Base-by-base conservation (phyloP, 2,888 invertebrate species). In the Acrocyrtus sp. region DNA sequence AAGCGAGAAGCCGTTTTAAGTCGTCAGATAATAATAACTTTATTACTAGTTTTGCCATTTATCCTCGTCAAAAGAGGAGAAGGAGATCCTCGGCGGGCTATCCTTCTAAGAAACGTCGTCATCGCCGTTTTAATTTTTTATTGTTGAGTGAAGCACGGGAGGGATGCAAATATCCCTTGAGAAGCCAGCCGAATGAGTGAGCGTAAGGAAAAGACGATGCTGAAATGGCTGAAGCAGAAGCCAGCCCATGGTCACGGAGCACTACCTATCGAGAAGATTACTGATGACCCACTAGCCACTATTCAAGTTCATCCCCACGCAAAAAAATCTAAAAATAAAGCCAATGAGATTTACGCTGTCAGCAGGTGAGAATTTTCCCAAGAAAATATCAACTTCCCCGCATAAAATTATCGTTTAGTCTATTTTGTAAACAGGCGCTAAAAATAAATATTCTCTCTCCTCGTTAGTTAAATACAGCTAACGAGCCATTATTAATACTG, bases 201-300 rank as follows among this genome's bases (percentile, higher is more conserved):
- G 24, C 57, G 66, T 45, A 69, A 61, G 66, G 63, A 72, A 48
- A 72, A 57, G 63, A 80, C 76, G 69, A 81, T 81, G 81, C 74
- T 81, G 63, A 81, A 81, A 78, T 81, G 81, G 81, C 73, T 81
- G 47, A 81, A 78, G 69, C 80, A 80, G 66, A 81, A 81, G 72
- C 80, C 78, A 69, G 51, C 62, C 66, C 61, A 68, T 58, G 77
- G 75, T 68, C 70, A 74, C 43, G 74, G 75, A 63, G 74, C 53
- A 58, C 60, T 65, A 53, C 70, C 69, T 60, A 68, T 72, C 51
- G 77, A 78, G 54, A 78, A 76, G 51, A 78, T 80, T 50, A 81
- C 81, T 21, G 81, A 81, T 73, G 81, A 81, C 75, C 80, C 80
- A 47, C 61, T 81, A 72, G 81, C 81, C 62, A 81, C 79, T n/a